phyloP scores from a whole-genome alignment of 2,888 invertebrate genomes.

The Acanthopleura granulata region DNA sequence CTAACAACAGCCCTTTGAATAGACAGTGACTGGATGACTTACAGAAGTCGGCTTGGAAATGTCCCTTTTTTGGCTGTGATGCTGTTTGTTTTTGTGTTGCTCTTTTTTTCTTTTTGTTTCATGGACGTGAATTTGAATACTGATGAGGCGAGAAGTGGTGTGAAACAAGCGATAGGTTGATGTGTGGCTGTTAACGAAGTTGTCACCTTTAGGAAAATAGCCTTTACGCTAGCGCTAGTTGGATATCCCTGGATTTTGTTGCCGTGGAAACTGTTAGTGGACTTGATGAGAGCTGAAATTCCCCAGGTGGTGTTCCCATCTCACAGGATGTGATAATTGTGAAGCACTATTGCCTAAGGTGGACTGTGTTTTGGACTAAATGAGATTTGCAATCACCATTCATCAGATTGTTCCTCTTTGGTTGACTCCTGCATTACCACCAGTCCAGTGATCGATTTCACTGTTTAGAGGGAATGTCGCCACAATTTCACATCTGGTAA shows the following conservation, averaged over 20 bases:
- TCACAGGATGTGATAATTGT: constrained; percentile 3
- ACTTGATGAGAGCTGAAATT: background rate
- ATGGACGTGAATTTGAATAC: too few species aligned
- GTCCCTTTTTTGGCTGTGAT: too few species aligned
- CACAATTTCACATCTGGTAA: background rate
- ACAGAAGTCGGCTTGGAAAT: too few species aligned
- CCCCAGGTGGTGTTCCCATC: constrained; percentile 3
- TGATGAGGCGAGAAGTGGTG: too few species aligned
- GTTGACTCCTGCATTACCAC: background rate
- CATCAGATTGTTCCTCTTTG: background rate
- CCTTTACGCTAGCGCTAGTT: too few species aligned
- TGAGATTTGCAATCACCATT: constrained; percentile 8
- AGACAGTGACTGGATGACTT: too few species aligned
- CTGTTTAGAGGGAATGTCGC: background rate
- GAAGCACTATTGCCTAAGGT: background rate
- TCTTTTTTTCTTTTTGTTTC: too few species aligned
- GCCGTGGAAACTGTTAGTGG: constrained; percentile 1
- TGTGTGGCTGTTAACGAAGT: too few species aligned
- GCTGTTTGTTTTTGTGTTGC: too few species aligned
- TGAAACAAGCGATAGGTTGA: too few species aligned
- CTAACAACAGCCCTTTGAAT: too few species aligned
- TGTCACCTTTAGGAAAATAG: too few species aligned
- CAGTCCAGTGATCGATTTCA: background rate
- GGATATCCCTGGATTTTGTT: background rate
- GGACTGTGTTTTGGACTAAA: constrained; percentile 4